Evolutionary conservation across 2,113 vertebrate species (phyloP).

Genomic region (Pardalotus punctatus): DNA sequence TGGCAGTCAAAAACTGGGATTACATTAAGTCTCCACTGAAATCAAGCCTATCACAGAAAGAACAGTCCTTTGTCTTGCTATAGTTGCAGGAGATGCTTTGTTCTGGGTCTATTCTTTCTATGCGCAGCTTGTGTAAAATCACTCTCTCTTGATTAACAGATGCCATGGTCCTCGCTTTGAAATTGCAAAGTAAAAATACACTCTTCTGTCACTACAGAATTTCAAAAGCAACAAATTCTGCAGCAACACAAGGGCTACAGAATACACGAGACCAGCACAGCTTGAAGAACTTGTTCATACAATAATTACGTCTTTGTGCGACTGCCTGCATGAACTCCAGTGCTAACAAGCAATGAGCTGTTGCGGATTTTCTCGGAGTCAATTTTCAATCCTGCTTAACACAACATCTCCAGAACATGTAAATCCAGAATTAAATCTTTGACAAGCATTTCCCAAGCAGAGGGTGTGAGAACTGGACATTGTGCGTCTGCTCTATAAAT

Average conservation of each 20-base stretch:
- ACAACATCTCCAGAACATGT: background rate
- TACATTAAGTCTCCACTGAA: background rate
- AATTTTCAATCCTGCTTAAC: background rate
- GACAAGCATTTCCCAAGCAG: background rate
- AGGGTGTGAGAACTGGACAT: background rate
- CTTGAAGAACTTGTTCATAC: slow-evolving; percentile 42
- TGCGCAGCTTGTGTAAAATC: slow-evolving; percentile 18
- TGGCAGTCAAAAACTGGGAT: background rate
- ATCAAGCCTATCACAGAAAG: background rate
- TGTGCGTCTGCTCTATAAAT: background rate
- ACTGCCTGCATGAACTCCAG: slow-evolving; percentile 9
- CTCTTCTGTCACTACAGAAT: slow-evolving; percentile 13
- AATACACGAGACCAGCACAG: slow-evolving; percentile 25
- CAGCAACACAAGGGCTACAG: slow-evolving; percentile 13
- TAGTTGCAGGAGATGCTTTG: background rate
- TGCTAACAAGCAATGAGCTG: slow-evolving; percentile 2
- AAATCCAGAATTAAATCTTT: background rate
- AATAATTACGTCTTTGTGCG: slow-evolving; percentile 24
- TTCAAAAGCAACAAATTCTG: background rate
- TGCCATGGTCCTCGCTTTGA: background rate
- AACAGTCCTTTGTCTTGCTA: background rate
- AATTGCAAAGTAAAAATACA: slow-evolving; percentile 10
- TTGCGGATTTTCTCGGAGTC: background rate
- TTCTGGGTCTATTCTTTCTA: background rate
- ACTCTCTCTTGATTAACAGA: slow-evolving; percentile 8